Percentiles rank a stretch among this genome's conserved stretches.
Conservation (phyloP, 2,797 vertebrate species). For the Platyrinchus mystaceus region DNA sequence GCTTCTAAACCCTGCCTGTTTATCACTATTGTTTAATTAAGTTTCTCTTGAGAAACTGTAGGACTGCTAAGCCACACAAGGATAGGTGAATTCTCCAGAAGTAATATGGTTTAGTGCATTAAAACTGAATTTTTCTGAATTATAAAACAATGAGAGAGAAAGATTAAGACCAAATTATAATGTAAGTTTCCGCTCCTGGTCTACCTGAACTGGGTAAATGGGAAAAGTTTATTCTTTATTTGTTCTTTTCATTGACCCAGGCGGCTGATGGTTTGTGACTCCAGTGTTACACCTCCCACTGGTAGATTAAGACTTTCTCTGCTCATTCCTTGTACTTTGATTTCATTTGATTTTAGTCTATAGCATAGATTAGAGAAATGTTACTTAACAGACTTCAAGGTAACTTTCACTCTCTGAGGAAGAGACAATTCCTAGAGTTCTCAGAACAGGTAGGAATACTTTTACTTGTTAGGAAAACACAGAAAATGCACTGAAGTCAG, state of each 20-base stretch:
- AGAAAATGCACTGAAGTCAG: background rate
- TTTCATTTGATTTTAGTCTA: background rate
- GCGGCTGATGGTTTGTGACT: background rate
- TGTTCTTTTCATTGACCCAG: background rate
- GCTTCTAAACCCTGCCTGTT: background rate
- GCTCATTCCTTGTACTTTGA: background rate
- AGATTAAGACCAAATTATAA: background rate
- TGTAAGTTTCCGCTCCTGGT: background rate
- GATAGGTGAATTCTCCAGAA: background rate
- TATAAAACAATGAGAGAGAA: background rate
- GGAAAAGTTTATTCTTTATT: background rate
- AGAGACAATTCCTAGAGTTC: background rate
- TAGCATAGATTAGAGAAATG: background rate
- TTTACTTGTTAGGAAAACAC: background rate
- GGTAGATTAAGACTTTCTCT: background rate
- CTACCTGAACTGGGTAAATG: background rate
- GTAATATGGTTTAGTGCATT: background rate
- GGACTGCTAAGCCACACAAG: background rate
- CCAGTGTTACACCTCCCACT: accelerated
- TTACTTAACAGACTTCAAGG: background rate
- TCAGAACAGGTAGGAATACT: background rate
- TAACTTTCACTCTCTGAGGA: background rate
- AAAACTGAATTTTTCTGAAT: background rate
- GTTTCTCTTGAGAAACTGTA: background rate
- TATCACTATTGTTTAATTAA: background rate